These are phyloP conservation scores for Anabas testudineus DNA, from an alignment of 2,797 vertebrate species.

Conservation along the genomic window DNA sequence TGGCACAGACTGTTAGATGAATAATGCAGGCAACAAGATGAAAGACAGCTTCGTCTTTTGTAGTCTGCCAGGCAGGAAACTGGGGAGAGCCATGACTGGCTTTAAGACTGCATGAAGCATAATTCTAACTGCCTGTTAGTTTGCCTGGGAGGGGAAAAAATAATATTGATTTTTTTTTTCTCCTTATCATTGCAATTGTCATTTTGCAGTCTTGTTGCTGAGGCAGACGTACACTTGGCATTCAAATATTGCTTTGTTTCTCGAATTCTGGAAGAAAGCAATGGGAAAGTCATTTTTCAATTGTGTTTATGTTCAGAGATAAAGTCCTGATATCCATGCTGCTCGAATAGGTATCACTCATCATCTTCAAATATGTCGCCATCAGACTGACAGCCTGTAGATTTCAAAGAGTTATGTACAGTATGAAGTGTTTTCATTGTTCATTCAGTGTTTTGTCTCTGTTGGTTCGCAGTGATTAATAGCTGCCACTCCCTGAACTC, in stretches of 20 bases:
- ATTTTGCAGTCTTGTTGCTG: conserved; percentile 58
- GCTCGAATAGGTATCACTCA: conserved; percentile 1
- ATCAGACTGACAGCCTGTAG: conserved; percentile 18
- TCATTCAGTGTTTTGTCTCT: conserved; percentile 49
- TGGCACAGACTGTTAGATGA: conserved; percentile 65
- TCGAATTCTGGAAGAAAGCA: conserved; percentile 15
- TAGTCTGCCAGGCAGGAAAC: conserved; percentile 71
- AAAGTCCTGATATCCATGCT: neutral
- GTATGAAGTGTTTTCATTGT: conserved; percentile 37
- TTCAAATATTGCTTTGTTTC: conserved; percentile 43
- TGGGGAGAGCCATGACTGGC: conserved; percentile 45
- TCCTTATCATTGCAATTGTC: conserved; percentile 61
- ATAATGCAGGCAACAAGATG: conserved; percentile 73
- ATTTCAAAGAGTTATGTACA: conserved; percentile 26
- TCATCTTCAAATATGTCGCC: conserved; percentile 10
- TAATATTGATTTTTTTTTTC: conserved; percentile 63
- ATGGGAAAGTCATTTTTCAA: conserved; percentile 9
- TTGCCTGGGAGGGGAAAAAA: conserved; percentile 54
- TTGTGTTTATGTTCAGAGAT: conserved; percentile 7
- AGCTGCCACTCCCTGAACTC: conserved; percentile 53
- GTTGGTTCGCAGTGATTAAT: conserved; percentile 61
- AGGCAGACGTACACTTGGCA: conserved; percentile 15
- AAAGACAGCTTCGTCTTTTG: conserved; percentile 75
- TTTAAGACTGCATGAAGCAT: conserved; percentile 61
- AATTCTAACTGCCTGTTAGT: conserved; percentile 71